These are phyloP conservation scores for Phrynosoma blainvillii DNA, from an alignment of 2,113 vertebrate species.

Conservation along the genomic window DNA sequence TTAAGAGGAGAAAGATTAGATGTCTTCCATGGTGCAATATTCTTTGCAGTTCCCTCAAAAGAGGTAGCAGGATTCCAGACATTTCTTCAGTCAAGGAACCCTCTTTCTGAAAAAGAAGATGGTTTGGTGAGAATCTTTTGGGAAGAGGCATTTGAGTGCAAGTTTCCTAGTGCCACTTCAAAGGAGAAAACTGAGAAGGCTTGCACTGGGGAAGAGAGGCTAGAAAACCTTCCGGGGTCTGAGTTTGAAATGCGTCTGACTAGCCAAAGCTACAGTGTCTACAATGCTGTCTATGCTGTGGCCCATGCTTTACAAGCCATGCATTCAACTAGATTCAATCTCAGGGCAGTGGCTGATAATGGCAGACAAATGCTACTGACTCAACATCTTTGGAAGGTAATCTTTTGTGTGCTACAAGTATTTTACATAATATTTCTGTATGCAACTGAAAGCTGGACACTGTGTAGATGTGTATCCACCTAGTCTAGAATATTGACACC, in stretches of 20 bases:
- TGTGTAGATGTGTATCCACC: no score
- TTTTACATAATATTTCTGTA: no score
- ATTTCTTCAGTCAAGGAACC: not conserved
- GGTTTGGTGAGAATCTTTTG: not conserved
- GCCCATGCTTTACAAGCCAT: not conserved
- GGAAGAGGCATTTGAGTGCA: not conserved
- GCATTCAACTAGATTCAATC: not conserved
- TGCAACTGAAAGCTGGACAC: no score
- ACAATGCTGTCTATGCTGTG: not conserved
- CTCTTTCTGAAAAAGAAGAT: not conserved
- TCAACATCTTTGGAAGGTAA: not conserved
- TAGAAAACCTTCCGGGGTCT: not conserved
- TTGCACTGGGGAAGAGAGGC: not conserved
- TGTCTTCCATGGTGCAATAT: not conserved
- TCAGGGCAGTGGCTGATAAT: not conserved
- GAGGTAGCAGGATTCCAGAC: not conserved
- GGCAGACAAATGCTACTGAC: not conserved
- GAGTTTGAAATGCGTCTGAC: not conserved
- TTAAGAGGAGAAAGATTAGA: not conserved
- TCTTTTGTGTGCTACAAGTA: not conserved
- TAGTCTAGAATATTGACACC: no score
- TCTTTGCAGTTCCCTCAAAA: not conserved
- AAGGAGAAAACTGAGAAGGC: not conserved
- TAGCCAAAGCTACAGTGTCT: not conserved
- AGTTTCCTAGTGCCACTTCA: not conserved